Percentiles rank a stretch among this genome's conserved stretches.
phyloP scores from a whole-genome alignment of 2,113 vertebrate genomes.

The Caranx ignobilis region DNA sequence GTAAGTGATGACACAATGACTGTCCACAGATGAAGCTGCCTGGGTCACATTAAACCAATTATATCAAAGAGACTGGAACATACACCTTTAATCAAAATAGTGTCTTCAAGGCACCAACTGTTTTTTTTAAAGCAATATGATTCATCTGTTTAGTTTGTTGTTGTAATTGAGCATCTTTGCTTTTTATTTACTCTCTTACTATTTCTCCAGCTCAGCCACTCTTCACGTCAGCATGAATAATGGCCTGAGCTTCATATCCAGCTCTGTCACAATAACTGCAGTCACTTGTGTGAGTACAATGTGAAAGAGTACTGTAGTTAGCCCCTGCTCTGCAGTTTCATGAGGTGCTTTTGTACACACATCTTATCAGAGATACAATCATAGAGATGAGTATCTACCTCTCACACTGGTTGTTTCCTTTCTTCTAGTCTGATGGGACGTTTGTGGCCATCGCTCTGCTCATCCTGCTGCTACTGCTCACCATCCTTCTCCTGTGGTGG shows the following conservation, averaged over 20 bases:
- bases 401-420: background rate
- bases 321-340: background rate
- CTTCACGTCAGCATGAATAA: slow-evolving; percentile 99
- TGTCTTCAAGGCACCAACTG: background rate
- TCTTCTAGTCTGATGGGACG: slow-evolving; percentile 91
- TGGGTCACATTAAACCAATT: background rate
- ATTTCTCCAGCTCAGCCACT: slow-evolving; percentile 85
- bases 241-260: slow-evolving; percentile 98
- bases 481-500: slow-evolving; percentile 94
- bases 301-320: background rate
- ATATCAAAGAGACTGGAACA: background rate
- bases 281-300: slow-evolving; percentile 90
- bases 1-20: slow-evolving; percentile 82
- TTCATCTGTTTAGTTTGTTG: background rate
- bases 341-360: background rate
- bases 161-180: background rate
- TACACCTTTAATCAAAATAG: background rate
- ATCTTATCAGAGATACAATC: background rate
- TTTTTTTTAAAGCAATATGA: too few relatives aligned
- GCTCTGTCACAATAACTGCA: slow-evolving; percentile 95
- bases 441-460: slow-evolving; percentile 93
- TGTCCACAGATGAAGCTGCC: background rate
- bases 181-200: background rate
- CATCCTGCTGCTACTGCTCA: slow-evolving; percentile 93
- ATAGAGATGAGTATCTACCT: background rate